phyloP scores from a whole-genome alignment of 37 sponge, comb jelly and placozoan species.

The Dysidea cf. avara region DNA sequence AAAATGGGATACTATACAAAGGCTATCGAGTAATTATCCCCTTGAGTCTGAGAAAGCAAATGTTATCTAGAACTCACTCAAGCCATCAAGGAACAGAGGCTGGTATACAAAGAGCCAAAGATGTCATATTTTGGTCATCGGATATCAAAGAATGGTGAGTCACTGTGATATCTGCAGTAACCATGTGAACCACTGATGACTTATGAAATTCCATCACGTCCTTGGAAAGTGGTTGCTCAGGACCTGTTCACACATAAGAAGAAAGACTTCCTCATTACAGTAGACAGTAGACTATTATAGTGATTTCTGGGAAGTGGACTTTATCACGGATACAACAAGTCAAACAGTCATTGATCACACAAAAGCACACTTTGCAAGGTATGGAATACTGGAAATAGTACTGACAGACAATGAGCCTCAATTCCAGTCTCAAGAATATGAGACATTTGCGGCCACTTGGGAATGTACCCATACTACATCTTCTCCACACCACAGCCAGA shows the following conservation, averaged over 20 bases:
- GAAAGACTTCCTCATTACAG: constrained; percentile 32
- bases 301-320: constrained; percentile 3
- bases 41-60: too few relatives aligned
- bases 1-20: too few relatives aligned
- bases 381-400: constrained; percentile 34
- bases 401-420: constrained; percentile 44
- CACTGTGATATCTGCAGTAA: constrained; percentile 1
- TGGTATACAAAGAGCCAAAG: neutral
- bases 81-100: neutral
- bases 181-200: constrained; percentile 15
- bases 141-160: constrained; percentile 5
- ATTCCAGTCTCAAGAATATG: constrained; percentile 13
- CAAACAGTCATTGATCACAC: neutral
- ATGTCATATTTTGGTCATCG: constrained; percentile 25
- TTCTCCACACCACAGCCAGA: constrained; percentile 29
- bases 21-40: too few relatives aligned
- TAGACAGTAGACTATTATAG: constrained; percentile 47
- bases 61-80: neutral
- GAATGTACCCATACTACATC: constrained; percentile 14
- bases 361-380: constrained; percentile 28
- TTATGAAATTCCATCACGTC: constrained; percentile 13
- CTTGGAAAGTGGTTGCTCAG: constrained; percentile 25
- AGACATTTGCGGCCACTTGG: constrained; percentile 27
- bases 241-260: constrained; percentile 23
- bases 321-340: constrained; percentile 19